These are phyloP conservation scores for Anguilla anguilla DNA, from an alignment of 2,797 vertebrate species.

Conservation along the genomic window DNA sequence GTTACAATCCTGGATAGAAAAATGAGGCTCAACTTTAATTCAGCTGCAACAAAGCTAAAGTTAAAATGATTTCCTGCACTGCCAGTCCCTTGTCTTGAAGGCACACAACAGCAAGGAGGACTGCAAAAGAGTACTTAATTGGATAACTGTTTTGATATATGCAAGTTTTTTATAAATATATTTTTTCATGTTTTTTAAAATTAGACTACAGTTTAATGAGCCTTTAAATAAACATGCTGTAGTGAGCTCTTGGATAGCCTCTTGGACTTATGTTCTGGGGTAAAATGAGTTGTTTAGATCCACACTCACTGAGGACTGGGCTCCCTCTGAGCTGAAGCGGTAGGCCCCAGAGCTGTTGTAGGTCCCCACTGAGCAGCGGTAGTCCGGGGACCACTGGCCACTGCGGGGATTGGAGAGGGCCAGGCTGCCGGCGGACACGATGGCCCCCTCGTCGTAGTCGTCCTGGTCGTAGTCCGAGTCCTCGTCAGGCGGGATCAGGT, in stretches of 20 bases:
- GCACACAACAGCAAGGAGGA: background rate
- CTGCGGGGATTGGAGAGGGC: slow-evolving; percentile 83
- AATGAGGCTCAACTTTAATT: background rate
- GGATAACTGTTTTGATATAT: background rate
- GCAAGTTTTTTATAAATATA: background rate
- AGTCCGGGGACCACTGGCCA: slow-evolving; percentile 90
- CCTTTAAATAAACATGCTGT: background rate
- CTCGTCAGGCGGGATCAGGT: slow-evolving; percentile 83
- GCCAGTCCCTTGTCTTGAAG: background rate
- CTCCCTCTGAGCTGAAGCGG: slow-evolving; percentile 91
- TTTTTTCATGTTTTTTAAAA: background rate
- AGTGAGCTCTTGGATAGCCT: background rate
- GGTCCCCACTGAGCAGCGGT: slow-evolving; percentile 86
- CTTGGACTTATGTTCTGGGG: background rate
- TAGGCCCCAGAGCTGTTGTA: slow-evolving; percentile 92
- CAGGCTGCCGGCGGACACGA: slow-evolving; percentile 85
- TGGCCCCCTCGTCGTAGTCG: slow-evolving; percentile 86
- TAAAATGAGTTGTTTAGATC: background rate
- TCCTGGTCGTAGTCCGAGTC: slow-evolving; percentile 91
- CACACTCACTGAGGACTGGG: slow-evolving; percentile 90
- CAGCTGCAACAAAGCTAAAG: background rate
- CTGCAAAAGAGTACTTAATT: background rate
- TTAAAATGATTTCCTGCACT: slow-evolving; percentile 7
- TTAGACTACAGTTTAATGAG: background rate
- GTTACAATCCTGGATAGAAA: background rate